Conservation (phyloP, 2,888 invertebrate species). For the Mamestra brassicae region DNA sequence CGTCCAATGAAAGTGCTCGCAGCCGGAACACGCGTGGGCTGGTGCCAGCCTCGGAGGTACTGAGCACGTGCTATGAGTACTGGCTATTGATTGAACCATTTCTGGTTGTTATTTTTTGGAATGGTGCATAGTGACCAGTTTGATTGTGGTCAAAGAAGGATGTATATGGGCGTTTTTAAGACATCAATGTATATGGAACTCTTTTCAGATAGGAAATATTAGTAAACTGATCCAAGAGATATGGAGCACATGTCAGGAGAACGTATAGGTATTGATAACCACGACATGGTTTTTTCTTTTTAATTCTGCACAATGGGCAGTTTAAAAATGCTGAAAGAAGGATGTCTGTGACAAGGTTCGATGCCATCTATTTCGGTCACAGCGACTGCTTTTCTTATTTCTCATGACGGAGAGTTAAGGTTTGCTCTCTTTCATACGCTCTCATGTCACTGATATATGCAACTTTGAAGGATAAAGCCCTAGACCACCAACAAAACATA, state of each 20-base stretch:
- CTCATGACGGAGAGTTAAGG: neutral
- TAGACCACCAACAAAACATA: neutral
- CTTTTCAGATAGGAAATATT: neutral
- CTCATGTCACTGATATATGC: neutral
- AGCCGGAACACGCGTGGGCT: constrained; percentile 71
- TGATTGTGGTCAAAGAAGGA: neutral
- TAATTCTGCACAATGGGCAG: neutral
- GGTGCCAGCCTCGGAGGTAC: constrained; percentile 57
- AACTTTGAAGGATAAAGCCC: neutral
- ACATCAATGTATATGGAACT: too few species aligned
- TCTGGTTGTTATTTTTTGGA: constrained; percentile 11
- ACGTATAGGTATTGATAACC: neutral
- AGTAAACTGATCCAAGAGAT: neutral
- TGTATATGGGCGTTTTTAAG: neutral
- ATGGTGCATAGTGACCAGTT: neutral
- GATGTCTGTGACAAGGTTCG: neutral
- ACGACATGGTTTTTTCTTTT: neutral
- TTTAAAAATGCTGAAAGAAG: neutral
- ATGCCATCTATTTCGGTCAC: too few species aligned
- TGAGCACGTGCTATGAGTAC: constrained; percentile 57
- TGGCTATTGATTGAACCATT: constrained; percentile 33
- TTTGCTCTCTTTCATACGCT: neutral
- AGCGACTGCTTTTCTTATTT: neutral
- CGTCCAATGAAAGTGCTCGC: constrained; percentile 66
- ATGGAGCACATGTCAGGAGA: too few species aligned